Percentiles rank a stretch among this genome's conserved stretches.
These are phyloP conservation scores for Rachycentron canadum DNA, from an alignment of 2,797 vertebrate species.

Conservation along the genomic window DNA sequence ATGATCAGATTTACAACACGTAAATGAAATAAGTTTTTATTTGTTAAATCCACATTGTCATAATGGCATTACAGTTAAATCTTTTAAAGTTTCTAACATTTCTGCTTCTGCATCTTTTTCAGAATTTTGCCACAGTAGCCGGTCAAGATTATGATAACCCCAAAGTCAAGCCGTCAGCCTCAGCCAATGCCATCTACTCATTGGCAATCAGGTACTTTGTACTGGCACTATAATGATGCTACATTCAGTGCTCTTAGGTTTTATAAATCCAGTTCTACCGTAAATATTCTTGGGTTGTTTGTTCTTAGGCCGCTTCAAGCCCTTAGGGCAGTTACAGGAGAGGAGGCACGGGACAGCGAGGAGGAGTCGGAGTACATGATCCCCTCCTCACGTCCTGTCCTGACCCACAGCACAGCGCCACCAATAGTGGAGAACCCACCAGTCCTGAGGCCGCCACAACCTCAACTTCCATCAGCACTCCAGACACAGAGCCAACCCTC, in stretches of 20 bases:
- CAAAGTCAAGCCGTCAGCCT: slow-evolving; percentile 94
- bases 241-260: not conserved
- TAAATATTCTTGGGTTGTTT: slow-evolving; percentile 9
- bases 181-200: slow-evolving; percentile 95
- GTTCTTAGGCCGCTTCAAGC: slow-evolving; percentile 84
- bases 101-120: slow-evolving; percentile 61
- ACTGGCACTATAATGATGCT: not conserved
- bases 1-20: not conserved
- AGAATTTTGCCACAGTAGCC: slow-evolving; percentile 85
- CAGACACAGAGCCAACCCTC: slow-evolving; percentile 64
- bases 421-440: slow-evolving; percentile 58
- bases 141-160: slow-evolving; percentile 90
- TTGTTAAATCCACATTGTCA: not conserved
- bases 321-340: slow-evolving; percentile 84
- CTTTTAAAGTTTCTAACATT: slow-evolving; percentile 14
- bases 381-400: slow-evolving; percentile 91
- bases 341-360: slow-evolving; percentile 87
- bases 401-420: slow-evolving; percentile 73
- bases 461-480: slow-evolving; percentile 48
- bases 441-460: slow-evolving; percentile 63
- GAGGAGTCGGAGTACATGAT: slow-evolving; percentile 98
- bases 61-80: not conserved
- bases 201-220: slow-evolving; percentile 89
- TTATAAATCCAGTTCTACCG: not conserved
- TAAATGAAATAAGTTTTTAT: not conserved